Base-by-base conservation (phyloP, 2,797 vertebrate genomes). In the Gymnodraco acuticeps region DNA sequence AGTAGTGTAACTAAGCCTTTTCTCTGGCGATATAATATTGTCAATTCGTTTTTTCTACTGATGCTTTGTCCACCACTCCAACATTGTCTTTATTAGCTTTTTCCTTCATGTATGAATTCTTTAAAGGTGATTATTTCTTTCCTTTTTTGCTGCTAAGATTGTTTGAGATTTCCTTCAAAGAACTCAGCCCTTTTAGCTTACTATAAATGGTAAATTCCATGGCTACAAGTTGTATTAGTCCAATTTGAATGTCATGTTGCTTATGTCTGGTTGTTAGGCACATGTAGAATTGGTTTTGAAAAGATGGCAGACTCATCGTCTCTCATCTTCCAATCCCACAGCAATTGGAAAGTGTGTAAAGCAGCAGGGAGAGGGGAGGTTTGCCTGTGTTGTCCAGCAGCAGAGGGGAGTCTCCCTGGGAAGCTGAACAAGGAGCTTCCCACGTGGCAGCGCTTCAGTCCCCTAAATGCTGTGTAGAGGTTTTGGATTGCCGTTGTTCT, bases 401-500 rank as follows among this genome's bases (percentile, higher is more conserved):
- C 43, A n/a, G 47, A 43, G 59, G 48, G 47, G 16, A 51, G 55
- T 41, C 48, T 51, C 13, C 5, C 17, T 70, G 43, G 17, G 27
- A 47, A 20, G 46, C 17, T 17, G 7, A 56, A 51, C 51, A 46
- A 5, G 31, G 41, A 50, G 19, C 3, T 38, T 15, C 42, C 11
- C 53, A 16, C n/a, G 42, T 7, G 3, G n/a, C 41, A 48, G 42
- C 7, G 53, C 59, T 43, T 38, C 62, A 41, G 42, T 42, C 45
- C 17, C 31, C 51, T 33, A 63, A 19, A 38, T 46, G 46, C 46
- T 41, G n/a, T 53, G 46, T 14, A 19, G 51, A 14, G 14, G 33
- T 20, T 11, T 60, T 59, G 50, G 63, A 59, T 70, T 62, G 52
- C 58, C 55, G 45, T 16, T 60, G 68, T 43, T 48, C 60, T 73